Conservation (phyloP, 2,797 vertebrate species). For the Lophius americanus region DNA sequence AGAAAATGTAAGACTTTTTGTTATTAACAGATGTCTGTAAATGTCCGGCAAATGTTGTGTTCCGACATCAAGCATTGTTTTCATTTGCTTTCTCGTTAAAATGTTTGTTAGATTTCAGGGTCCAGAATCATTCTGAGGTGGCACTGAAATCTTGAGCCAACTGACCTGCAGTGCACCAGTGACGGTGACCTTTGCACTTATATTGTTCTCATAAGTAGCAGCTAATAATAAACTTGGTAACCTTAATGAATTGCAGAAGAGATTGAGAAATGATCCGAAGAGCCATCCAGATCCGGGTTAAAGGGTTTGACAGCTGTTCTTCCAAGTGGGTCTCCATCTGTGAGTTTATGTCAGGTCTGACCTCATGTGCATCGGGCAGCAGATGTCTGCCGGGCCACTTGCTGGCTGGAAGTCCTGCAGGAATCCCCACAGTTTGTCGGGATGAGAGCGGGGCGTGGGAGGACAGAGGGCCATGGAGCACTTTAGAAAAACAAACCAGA, state of each 20-base stretch:
- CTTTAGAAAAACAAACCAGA: conserved; percentile 39
- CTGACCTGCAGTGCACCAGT: too few relatives aligned
- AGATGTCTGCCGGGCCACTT: conserved; percentile 54
- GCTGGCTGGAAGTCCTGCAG: conserved; percentile 43
- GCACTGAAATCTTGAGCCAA: too few relatives aligned
- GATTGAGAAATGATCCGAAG: not conserved
- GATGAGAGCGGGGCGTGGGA: conserved; percentile 31
- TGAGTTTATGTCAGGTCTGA: conserved; percentile 36
- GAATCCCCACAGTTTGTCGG: conserved; percentile 20
- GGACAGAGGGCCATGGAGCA: conserved; percentile 7
- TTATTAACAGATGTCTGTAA: too few relatives aligned
- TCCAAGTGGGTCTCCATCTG: conserved; percentile 42
- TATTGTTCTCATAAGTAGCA: too few relatives aligned
- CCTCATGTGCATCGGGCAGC: conserved; percentile 46
- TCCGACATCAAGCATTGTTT: too few relatives aligned
- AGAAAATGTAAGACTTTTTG: too few relatives aligned
- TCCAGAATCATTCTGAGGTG: too few relatives aligned
- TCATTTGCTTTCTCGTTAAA: too few relatives aligned
- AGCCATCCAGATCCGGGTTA: not conserved
- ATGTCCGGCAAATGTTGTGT: too few relatives aligned
- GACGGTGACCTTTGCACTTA: too few relatives aligned
- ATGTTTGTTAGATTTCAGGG: too few relatives aligned
- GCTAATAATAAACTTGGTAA: not conserved
- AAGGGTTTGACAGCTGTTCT: conserved; percentile 52
- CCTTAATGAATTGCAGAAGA: not conserved